Percentiles rank a stretch among this genome's conserved stretches.
These are phyloP conservation scores for Dolichoris vasculosae DNA, from an alignment of 1,140 invertebrate genomes.

Conservation along the genomic window DNA sequence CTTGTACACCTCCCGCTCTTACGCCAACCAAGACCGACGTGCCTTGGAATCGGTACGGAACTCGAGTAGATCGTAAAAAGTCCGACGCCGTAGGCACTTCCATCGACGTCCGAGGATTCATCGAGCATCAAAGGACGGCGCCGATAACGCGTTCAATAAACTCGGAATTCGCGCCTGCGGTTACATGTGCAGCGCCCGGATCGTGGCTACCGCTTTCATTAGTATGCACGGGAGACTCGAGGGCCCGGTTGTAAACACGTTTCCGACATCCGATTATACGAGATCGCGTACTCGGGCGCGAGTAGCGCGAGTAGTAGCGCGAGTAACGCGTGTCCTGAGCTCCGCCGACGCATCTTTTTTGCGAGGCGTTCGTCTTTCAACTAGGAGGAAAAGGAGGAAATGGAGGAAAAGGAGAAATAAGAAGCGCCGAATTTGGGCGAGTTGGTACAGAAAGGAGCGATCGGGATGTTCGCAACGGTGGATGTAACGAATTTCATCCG, in stretches of 20 bases:
- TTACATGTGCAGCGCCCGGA: neutral
- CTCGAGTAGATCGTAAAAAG: neutral
- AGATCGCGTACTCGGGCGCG: neutral
- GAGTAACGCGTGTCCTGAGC: neutral
- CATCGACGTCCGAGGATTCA: neutral
- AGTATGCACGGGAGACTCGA: constrained; percentile 25
- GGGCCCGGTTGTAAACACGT: constrained; percentile 32
- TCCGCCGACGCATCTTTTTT: neutral
- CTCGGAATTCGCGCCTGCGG: neutral
- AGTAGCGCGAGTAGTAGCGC: neutral
- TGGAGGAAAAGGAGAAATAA: neutral
- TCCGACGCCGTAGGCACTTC: neutral
- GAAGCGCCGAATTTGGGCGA: neutral
- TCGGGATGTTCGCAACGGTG: neutral
- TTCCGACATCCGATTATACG: constrained; percentile 12
- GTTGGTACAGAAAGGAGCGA: neutral
- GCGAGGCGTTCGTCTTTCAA: neutral
- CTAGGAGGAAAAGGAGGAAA: neutral
- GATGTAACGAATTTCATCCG: neutral
- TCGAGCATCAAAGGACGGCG: constrained; percentile 2
- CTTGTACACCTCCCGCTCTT: too few species aligned
- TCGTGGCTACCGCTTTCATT: neutral
- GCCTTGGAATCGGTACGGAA: neutral
- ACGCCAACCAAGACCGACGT: neutral
- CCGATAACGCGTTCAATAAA: constrained; percentile 17